These are phyloP conservation scores for Ciconia maguari DNA, from an alignment of 2,113 vertebrate genomes.

Conservation along the genomic window DNA sequence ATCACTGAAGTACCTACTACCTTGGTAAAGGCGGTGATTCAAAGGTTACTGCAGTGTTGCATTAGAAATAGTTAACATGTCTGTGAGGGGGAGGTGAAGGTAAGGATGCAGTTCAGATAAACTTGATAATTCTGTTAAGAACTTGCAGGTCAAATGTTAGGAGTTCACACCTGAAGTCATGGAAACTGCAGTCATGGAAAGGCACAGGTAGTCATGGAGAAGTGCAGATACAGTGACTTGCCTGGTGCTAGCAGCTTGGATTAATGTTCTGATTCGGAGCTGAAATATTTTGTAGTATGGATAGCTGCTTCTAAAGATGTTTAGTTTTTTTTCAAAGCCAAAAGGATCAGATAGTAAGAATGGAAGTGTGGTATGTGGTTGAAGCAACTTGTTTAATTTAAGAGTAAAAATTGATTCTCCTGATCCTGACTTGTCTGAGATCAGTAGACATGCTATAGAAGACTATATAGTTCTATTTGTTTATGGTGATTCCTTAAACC, in stretches of 20 bases:
- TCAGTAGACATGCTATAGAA: neutral
- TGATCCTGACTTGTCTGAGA: neutral
- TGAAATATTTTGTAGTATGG: neutral
- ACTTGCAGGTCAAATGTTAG: neutral
- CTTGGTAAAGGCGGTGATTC: neutral
- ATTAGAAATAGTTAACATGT: neutral
- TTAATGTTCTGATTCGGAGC: neutral
- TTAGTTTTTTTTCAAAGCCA: neutral
- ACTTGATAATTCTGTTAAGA: neutral
- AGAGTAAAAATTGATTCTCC: neutral
- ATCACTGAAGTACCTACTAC: neutral
- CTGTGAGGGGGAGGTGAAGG: neutral
- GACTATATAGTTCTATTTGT: neutral
- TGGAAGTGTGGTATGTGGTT: neutral
- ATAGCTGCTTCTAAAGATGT: neutral
- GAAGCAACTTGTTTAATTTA: neutral
- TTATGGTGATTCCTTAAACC: neutral
- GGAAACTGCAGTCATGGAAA: neutral
- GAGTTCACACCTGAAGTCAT: neutral
- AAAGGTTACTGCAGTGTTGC: neutral
- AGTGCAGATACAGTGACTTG: neutral
- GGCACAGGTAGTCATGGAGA: neutral
- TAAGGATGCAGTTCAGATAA: neutral
- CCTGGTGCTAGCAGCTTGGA: neutral
- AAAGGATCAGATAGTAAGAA: neutral